Evolutionary conservation across 2,888 invertebrate species (phyloP).

Genomic region (Calliopum simillimum): DNA sequence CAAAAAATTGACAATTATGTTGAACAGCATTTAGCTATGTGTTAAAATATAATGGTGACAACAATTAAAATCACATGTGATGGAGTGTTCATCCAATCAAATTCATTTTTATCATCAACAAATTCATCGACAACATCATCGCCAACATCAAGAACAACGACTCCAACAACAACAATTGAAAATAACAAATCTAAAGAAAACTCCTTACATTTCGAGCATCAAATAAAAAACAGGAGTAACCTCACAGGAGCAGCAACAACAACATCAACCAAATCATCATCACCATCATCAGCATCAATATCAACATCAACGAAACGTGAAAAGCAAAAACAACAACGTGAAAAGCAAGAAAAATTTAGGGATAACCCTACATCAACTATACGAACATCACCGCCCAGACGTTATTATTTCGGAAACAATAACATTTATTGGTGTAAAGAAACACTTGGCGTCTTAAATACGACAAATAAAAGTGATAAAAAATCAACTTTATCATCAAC

Average conservation of each 20-base stretch:
- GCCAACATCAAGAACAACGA: constrained; percentile 29
- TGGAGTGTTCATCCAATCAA: constrained; percentile 67
- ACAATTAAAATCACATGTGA: constrained; percentile 67
- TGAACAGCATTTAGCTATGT: constrained; percentile 37
- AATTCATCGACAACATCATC: constrained; percentile 36
- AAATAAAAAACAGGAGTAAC: no score
- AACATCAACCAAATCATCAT: constrained; percentile 12
- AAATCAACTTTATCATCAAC: no score
- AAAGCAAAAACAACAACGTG: constrained; percentile 31
- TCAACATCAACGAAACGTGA: constrained; percentile 17
- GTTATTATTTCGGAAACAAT: constrained; percentile 60
- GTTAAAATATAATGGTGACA: constrained; percentile 63
- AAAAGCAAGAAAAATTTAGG: constrained; percentile 42
- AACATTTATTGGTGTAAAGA: constrained; percentile 62
- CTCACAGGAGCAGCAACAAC: no score
- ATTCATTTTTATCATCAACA: constrained; percentile 61
- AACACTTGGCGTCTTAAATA: constrained; percentile 40
- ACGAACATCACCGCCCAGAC: constrained; percentile 31
- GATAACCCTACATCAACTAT: constrained; percentile 29
- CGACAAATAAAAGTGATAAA: background rate
- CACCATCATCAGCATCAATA: background rate
- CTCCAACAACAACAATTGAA: constrained; percentile 9
- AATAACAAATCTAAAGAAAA: constrained; percentile 17
- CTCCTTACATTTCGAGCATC: constrained; percentile 40
- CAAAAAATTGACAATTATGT: background rate